Evolutionary conservation across 2,888 invertebrate species (phyloP), one percentile per base, ranked within the genome.

Genomic region (Volucella inanis): DNA sequence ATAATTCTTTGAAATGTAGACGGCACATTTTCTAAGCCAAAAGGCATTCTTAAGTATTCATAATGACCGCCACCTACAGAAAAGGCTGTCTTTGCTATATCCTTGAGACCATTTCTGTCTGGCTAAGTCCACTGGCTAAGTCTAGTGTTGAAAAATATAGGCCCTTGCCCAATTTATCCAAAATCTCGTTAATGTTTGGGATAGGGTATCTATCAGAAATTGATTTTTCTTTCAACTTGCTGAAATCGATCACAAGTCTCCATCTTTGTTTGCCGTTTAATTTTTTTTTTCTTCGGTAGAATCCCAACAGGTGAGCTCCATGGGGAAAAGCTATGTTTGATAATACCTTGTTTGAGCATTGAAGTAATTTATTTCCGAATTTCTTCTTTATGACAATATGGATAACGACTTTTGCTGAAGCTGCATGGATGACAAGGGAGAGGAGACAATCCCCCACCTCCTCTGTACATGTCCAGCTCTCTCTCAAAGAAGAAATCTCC

Each of bases 101-200:
- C 87, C 15, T 45, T 22, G 11, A 82, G 57, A 12, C 41, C 88
- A 90, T 88, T 18, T 87, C 87, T 0, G 90, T 90, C 71, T 90
- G 90, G 41, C 90, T 88, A 52, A 89, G 90, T 0, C 90, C 90
- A 0, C 87, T 89, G 0, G 89, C 88, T 1, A 90, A 39, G 70
- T 90, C 89, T 0, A 89, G 39, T 15, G 88, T 89, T 0, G 90
- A 65, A 74, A 91, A 92, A 81, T 91, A 91, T 84, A 89, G 87
- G 6, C 88, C 87, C 70, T 89, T 88, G 49, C 90, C 90, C 74
- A 91, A 68, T 87, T 90, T 89, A 79, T 90, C 89, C 39, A 91
- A 71, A 54, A 91, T 90, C 49, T 47, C n/a, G n/a, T n/a, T n/a
- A n/a, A n/a, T n/a, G n/a, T n/a, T n/a, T n/a, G n/a, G n/a, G n/a